phyloP scores from a whole-genome alignment of 2,113 vertebrate species.

The Thryonomys swinderianus region DNA sequence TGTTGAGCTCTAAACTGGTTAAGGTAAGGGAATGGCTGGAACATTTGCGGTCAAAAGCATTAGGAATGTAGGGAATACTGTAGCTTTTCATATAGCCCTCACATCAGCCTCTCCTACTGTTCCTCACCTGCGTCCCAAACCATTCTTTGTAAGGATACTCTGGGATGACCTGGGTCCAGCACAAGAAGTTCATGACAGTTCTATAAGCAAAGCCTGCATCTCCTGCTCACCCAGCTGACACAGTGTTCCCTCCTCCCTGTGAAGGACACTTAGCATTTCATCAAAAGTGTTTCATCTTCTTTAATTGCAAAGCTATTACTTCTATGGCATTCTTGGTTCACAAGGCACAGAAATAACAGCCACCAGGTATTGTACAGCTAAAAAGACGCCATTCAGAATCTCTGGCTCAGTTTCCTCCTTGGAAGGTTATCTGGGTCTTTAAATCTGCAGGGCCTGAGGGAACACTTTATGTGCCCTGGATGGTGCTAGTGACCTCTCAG shows the following conservation, averaged over 20 bases:
- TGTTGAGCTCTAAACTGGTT: not conserved
- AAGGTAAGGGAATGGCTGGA: not conserved
- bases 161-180: not conserved
- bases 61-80: not conserved
- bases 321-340: not conserved
- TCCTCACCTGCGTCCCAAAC: not conserved
- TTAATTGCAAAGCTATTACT: not conserved
- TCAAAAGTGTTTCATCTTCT: not conserved
- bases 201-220: not conserved
- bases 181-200: no score
- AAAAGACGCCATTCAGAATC: not conserved
- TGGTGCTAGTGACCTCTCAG: not conserved
- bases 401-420: not conserved
- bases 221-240: fast-evolving
- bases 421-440: not conserved
- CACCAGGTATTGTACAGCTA: no score
- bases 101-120: not conserved
- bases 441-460: not conserved
- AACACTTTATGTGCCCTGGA: not conserved
- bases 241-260: not conserved
- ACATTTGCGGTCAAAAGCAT: not conserved
- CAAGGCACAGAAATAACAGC: not conserved
- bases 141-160: not conserved
- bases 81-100: not conserved
- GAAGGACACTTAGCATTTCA: not conserved